Percentiles rank a stretch among this genome's conserved stretches.
Evolutionary conservation across 2,113 vertebrate species (phyloP).

Genomic region (Odobenus rosmarus): DNA sequence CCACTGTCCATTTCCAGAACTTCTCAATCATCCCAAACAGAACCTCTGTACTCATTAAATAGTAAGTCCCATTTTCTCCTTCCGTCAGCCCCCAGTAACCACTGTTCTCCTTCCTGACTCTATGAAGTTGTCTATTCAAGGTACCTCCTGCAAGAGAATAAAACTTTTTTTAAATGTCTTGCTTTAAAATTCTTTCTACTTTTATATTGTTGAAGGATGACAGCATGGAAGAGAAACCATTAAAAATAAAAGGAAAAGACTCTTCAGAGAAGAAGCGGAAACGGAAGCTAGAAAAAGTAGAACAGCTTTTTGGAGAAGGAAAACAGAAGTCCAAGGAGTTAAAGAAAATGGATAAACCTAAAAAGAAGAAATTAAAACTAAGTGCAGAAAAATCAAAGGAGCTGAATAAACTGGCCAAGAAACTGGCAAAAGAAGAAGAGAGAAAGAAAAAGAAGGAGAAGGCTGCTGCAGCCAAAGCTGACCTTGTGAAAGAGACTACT

Average conservation of each 20-base stretch:
- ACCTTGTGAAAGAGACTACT: conserved; percentile 91
- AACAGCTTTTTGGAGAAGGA: conserved; percentile 90
- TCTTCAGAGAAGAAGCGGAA: conserved; percentile 95
- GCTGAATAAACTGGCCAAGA: conserved; percentile 96
- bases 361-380: conserved; percentile 98
- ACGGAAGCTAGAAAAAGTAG: conserved; percentile 93
- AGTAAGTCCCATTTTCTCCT: background rate
- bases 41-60: background rate
- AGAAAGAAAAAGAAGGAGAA: conserved; percentile 97
- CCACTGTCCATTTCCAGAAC: background rate
- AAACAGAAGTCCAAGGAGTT: conserved; percentile 94
- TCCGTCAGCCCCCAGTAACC: background rate
- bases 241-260: conserved; percentile 95
- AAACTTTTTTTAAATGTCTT: conserved; percentile 43
- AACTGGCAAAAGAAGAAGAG: conserved; percentile 97
- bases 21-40: background rate
- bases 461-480: conserved; percentile 91
- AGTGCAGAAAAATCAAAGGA: conserved; percentile 95
- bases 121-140: background rate
- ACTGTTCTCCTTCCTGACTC: background rate
- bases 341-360: conserved; percentile 94
- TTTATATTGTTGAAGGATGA: conserved; percentile 89
- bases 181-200: conserved; percentile 38
- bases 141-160: background rate
- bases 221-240: conserved; percentile 92